A percentile compares a stretch with the other conserved stretches of the same genome.
Evolutionary conservation across 2,888 invertebrate genomes (phyloP).

Genomic region (Eilema sororculum): DNA sequence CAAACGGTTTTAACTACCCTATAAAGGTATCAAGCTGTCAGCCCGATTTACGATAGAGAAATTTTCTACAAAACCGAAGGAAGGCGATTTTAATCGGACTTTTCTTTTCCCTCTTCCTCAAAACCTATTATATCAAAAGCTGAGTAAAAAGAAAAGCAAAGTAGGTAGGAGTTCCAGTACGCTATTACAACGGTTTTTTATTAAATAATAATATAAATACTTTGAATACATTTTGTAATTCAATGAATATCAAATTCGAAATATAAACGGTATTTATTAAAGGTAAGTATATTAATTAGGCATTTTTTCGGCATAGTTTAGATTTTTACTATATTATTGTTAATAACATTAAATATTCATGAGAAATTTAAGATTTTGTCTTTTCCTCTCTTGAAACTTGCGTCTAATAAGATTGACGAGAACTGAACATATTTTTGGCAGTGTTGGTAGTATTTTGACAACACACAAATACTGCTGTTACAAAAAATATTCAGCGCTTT

Average conservation of each 20-base stretch:
- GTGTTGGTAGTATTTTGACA: background rate
- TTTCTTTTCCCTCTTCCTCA: background rate
- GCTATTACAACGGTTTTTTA: too few relatives aligned
- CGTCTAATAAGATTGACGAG: background rate
- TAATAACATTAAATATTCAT: background rate
- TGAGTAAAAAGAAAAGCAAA: background rate
- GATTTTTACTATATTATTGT: background rate
- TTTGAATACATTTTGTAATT: background rate
- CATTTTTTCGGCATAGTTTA: constrained; percentile 5
- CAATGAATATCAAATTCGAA: background rate
- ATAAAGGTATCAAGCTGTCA: background rate
- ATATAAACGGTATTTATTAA: background rate
- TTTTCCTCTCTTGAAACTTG: background rate
- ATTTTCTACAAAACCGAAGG: background rate
- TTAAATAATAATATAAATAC: background rate
- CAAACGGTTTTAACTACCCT: background rate
- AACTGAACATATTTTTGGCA: background rate
- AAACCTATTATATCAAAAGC: background rate
- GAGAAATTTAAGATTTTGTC: background rate
- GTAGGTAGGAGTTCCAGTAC: background rate
- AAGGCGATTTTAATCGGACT: background rate
- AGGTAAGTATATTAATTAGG: background rate
- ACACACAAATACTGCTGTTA: background rate
- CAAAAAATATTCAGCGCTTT: background rate
- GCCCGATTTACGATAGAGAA: background rate